These are phyloP conservation scores for Epirrhoe alternata DNA, from an alignment of 2,888 invertebrate genomes.

Conservation along the genomic window DNA sequence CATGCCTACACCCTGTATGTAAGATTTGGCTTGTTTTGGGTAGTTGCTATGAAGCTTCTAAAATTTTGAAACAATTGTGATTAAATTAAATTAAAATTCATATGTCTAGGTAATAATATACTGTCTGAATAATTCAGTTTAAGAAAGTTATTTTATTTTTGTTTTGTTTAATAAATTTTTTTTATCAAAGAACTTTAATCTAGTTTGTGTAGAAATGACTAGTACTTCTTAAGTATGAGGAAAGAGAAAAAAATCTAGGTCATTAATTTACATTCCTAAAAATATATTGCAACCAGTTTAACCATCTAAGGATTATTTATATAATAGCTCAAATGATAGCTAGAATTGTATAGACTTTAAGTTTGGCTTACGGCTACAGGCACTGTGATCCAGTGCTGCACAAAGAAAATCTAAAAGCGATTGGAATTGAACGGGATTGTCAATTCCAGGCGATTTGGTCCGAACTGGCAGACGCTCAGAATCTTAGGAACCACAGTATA, in stretches of 20 bases:
- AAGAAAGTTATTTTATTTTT: too few relatives aligned
- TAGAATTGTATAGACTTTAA: conserved; percentile 1
- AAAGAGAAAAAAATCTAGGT: too few relatives aligned
- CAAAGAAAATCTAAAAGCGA: conserved; percentile 30
- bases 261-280: too few relatives aligned
- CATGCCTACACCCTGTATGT: conserved; percentile 42
- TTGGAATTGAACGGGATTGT: conserved; percentile 39
- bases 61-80: conserved; percentile 10
- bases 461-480: conserved; percentile 31
- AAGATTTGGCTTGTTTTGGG: conserved; percentile 36
- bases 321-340: too few relatives aligned
- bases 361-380: conserved; percentile 9
- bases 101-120: neutral
- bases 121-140: neutral
- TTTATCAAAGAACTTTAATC: too few relatives aligned
- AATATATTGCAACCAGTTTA: too few relatives aligned
- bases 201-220: too few relatives aligned
- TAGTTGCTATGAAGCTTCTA: conserved; percentile 21
- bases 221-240: too few relatives aligned
- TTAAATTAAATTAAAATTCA: neutral
- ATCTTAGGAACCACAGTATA: conserved; percentile 13
- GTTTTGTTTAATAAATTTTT: too few relatives aligned
- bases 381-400: conserved; percentile 31
- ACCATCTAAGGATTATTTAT: too few relatives aligned
- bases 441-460: conserved; percentile 43